Evolutionary conservation across 2,888 invertebrate species (phyloP).

Genomic region (Selenia dentaria): DNA sequence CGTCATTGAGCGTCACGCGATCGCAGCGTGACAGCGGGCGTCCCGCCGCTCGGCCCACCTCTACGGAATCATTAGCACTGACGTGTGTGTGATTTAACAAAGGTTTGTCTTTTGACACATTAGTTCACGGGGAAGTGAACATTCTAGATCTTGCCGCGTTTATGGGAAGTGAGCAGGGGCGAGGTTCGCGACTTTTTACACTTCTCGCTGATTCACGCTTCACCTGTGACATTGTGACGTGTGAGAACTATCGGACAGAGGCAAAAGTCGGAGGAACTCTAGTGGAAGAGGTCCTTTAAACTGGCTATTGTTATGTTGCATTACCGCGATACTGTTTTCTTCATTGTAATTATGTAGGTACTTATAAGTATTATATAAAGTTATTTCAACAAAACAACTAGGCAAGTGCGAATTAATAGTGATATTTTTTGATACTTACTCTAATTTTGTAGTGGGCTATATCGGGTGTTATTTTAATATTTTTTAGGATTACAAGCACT

Average conservation of each 20-base stretch:
- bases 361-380: no score
- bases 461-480: no score
- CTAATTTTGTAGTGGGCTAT: no score
- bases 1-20: conserved; percentile 60
- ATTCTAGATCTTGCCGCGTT: conserved; percentile 69
- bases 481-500: no score
- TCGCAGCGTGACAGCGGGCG: conserved; percentile 43
- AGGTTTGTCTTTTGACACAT: conserved; percentile 61
- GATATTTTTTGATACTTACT: no score
- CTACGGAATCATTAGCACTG: conserved; percentile 47
- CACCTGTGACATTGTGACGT: conserved; percentile 41
- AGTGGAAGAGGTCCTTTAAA: conserved; percentile 3
- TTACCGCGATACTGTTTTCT: conserved; percentile 2
- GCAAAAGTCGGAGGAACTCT: conserved; percentile 11
- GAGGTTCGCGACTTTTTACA: conserved; percentile 50
- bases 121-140: conserved; percentile 65
- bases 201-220: conserved; percentile 49
- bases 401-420: no score
- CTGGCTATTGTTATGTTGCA: conserved; percentile 1
- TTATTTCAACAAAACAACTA: no score
- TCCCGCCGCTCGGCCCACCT: conserved; percentile 38
- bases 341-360: no score
- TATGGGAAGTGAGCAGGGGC: conserved; percentile 70
- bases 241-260: conserved; percentile 30
- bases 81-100: conserved; percentile 47